phyloP scores from a whole-genome alignment of 2,113 vertebrate species.

The Gorsachius goisagi region DNA sequence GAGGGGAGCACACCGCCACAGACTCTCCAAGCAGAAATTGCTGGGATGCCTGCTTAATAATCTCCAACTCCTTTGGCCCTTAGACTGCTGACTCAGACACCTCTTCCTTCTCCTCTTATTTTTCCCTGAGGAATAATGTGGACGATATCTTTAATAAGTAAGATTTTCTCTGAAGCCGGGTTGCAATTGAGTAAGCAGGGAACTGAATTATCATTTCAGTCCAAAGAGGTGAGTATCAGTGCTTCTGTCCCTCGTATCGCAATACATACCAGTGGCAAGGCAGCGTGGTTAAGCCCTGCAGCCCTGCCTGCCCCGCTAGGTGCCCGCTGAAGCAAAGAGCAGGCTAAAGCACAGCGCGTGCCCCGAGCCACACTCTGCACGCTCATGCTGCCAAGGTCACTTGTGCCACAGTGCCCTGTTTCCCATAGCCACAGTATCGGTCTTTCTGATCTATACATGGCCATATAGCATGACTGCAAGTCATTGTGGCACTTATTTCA shows the following conservation, averaged over 20 bases:
- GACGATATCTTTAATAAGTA: neutral
- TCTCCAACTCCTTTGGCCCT: neutral
- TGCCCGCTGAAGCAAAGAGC: neutral
- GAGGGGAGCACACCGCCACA: no score
- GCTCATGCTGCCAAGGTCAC: neutral
- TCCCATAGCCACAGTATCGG: neutral
- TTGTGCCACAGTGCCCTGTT: neutral
- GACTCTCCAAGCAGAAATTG: neutral
- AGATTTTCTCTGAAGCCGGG: neutral
- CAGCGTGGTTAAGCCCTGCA: neutral
- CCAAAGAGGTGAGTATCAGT: neutral
- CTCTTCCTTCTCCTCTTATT: neutral
- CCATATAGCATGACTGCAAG: neutral
- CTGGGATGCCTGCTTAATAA: neutral
- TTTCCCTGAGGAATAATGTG: neutral
- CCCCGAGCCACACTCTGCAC: neutral
- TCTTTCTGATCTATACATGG: neutral
- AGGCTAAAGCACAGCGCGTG: fast-evolving
- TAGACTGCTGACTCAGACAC: neutral
- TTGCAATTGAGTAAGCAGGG: neutral
- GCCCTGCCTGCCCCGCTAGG: neutral
- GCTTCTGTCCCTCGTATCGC: neutral
- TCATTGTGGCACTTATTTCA: neutral
- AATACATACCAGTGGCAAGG: neutral
- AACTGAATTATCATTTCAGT: neutral